Percentiles rank a stretch among this genome's conserved stretches.
phyloP scores from a whole-genome alignment of 2,888 invertebrate species.

The Polydrusus tereticollis region DNA sequence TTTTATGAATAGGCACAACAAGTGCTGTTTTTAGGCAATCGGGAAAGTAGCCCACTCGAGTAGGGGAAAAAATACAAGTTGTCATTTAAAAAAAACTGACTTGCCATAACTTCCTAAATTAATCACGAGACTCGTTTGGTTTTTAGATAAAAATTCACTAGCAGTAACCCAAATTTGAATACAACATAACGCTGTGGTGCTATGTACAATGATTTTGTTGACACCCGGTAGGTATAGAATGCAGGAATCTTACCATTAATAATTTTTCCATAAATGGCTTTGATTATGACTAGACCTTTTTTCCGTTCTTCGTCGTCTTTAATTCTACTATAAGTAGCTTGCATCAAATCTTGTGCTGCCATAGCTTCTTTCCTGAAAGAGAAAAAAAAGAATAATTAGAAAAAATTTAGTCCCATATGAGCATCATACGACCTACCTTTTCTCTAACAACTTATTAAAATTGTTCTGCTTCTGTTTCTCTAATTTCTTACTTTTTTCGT shows the following conservation, averaged over 20 bases:
- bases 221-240: background rate
- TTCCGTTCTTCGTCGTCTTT: conserved; percentile 84
- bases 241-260: conserved; percentile 52
- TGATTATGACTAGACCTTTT: conserved; percentile 86
- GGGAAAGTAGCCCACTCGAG: too few relatives aligned
- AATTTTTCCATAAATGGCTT: conserved; percentile 85
- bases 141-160: background rate
- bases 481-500: conserved; percentile 83
- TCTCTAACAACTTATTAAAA: conserved; percentile 81
- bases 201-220: too few relatives aligned
- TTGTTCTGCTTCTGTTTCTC: conserved; percentile 87
- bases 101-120: too few relatives aligned
- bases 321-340: conserved; percentile 88
- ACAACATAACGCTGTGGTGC: too few relatives aligned
- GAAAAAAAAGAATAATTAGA: background rate
- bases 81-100: too few relatives aligned
- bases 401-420: background rate
- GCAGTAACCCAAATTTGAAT: conserved; percentile 61
- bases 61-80: too few relatives aligned
- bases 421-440: conserved; percentile 66
- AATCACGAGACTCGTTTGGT: too few relatives aligned
- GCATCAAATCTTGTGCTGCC: conserved; percentile 91
- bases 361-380: conserved; percentile 78
- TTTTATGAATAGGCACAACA: too few relatives aligned
- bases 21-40: too few relatives aligned